A percentile compares a stretch with the other conserved stretches of the same genome.
Evolutionary conservation across 2,888 invertebrate species (phyloP).

Genomic region (Ectobius pallidus): DNA sequence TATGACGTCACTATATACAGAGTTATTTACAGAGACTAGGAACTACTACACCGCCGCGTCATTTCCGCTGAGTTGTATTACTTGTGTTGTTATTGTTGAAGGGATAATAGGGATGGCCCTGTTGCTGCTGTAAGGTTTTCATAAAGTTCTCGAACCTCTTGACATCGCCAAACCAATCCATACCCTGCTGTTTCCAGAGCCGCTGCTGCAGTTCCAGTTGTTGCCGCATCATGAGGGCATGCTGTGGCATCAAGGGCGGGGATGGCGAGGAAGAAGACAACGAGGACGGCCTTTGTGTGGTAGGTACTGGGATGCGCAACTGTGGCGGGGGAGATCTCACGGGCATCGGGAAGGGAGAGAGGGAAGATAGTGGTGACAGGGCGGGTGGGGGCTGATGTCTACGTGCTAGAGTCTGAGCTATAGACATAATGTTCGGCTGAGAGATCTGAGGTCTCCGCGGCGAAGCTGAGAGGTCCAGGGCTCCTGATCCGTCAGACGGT

Average conservation of each 20-base stretch:
- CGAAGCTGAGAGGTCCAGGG: slow-evolving; percentile 34
- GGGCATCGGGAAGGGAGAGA: slow-evolving; percentile 17
- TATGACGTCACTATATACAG: background rate
- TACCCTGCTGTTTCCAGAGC: background rate
- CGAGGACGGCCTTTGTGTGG: slow-evolving; percentile 23
- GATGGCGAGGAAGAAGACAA: slow-evolving; percentile 20
- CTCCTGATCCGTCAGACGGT: slow-evolving; percentile 15
- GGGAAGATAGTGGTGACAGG: slow-evolving; percentile 18
- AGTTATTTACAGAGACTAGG: too few species aligned
- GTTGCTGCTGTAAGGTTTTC: slow-evolving; percentile 27
- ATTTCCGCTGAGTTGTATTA: background rate
- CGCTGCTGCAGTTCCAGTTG: slow-evolving; percentile 37
- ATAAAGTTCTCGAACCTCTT: slow-evolving; percentile 28
- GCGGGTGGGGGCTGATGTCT: slow-evolving; percentile 24
- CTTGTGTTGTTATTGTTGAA: background rate
- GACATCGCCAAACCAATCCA: slow-evolving; percentile 16
- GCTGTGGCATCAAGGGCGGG: background rate
- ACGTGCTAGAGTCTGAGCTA: slow-evolving; percentile 25
- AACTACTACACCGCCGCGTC: too few species aligned
- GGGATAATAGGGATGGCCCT: background rate
- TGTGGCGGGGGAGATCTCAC: slow-evolving; percentile 32
- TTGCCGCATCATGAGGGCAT: slow-evolving; percentile 34
- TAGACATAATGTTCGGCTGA: slow-evolving; percentile 11
- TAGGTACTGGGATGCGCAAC: slow-evolving; percentile 11
- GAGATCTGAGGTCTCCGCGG: slow-evolving; percentile 11